These are phyloP conservation scores for Vidua chalybeata DNA, from an alignment of 2,113 vertebrate species.

Conservation along the genomic window DNA sequence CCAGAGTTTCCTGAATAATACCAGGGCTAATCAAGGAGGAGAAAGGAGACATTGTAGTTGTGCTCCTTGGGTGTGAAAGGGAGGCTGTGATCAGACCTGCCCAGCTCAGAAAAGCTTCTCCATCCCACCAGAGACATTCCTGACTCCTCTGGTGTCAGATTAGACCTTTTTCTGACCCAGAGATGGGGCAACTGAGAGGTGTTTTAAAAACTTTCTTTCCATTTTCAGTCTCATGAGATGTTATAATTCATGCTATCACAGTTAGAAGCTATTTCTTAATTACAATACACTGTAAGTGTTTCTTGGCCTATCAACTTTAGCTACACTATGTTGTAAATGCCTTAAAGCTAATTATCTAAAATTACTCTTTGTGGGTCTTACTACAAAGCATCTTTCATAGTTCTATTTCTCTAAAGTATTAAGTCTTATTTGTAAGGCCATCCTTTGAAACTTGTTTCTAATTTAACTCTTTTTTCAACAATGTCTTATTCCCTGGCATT, in stretches of 20 bases:
- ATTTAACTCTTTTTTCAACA: neutral
- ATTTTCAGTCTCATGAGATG: neutral
- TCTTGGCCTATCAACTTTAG: neutral
- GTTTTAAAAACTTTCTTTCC: neutral
- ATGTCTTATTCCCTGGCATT: neutral
- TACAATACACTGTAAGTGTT: neutral
- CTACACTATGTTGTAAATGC: neutral
- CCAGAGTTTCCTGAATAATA: neutral
- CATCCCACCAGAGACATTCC: neutral
- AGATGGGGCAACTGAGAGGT: neutral
- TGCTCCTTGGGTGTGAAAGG: neutral
- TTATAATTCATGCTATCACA: neutral
- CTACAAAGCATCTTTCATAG: neutral
- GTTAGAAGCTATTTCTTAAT: neutral
- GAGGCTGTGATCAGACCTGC: neutral
- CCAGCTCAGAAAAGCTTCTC: neutral
- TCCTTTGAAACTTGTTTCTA: neutral
- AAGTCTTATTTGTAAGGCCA: neutral
- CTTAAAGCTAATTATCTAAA: neutral
- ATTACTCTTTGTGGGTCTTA: neutral
- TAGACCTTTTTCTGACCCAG: neutral
- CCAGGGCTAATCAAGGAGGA: neutral
- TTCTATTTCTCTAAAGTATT: neutral
- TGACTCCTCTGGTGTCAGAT: neutral
- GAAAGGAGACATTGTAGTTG: slow-evolving; percentile 18